These are phyloP conservation scores for Euborellia annulipes DNA, from an alignment of 1,140 invertebrate species.

Conservation along the genomic window DNA sequence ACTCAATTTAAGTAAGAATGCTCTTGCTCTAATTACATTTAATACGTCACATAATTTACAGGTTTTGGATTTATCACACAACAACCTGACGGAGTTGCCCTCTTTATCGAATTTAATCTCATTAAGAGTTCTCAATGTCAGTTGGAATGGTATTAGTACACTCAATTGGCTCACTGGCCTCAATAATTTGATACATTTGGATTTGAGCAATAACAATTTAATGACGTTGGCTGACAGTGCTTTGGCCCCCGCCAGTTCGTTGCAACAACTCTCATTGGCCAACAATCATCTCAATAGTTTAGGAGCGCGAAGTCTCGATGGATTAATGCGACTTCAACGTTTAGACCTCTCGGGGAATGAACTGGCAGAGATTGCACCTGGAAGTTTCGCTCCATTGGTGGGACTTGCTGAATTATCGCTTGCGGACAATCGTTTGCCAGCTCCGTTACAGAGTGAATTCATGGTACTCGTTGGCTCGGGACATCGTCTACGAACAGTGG, in stretches of 20 bases:
- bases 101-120: too few species aligned
- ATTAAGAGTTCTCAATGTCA: slow-evolving; percentile 19
- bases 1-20: too few species aligned
- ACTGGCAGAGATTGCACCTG: slow-evolving; percentile 47
- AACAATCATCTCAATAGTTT: slow-evolving; percentile 45
- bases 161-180: slow-evolving; percentile 29
- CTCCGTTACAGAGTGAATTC: slow-evolving; percentile 31
- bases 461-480: slow-evolving; percentile 35
- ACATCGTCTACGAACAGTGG: slow-evolving; percentile 55
- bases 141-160: slow-evolving; percentile 20
- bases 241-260: slow-evolving; percentile 12
- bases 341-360: slow-evolving; percentile 67
- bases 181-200: slow-evolving; percentile 26
- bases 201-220: slow-evolving; percentile 34
- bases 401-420: slow-evolving; percentile 61
- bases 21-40: too few species aligned
- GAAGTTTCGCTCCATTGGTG: slow-evolving; percentile 53
- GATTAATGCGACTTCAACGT: slow-evolving; percentile 49
- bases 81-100: slow-evolving; percentile 31
- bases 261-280: slow-evolving; percentile 43
- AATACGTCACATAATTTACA: slow-evolving; percentile 20
- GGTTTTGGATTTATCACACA: slow-evolving; percentile 43
- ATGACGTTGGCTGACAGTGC: slow-evolving; percentile 25
- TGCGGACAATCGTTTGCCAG: slow-evolving; percentile 44
- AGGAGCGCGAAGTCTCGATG: slow-evolving; percentile 40